Evolutionary conservation across 2,113 vertebrate species (phyloP).

Genomic region (Gymnocephalus cernua): DNA sequence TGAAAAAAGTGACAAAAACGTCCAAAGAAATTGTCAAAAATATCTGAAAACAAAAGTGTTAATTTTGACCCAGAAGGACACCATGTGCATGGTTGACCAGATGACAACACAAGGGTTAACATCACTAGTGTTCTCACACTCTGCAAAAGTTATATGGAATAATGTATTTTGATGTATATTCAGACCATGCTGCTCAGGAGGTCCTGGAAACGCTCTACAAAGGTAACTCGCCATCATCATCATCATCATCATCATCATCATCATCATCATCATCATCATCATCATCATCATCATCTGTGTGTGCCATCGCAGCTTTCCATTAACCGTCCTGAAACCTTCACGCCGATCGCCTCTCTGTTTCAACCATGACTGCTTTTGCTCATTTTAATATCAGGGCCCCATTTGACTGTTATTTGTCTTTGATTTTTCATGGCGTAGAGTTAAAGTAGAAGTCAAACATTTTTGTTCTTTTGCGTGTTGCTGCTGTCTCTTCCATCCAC

Average conservation of each 20-base stretch:
- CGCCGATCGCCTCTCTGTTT: not conserved
- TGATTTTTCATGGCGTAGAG: not conserved
- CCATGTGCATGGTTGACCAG: no score
- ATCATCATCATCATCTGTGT: not conserved
- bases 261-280: not conserved
- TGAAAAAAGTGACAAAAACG: no score
- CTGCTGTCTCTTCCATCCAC: not conserved
- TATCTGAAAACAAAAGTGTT: no score
- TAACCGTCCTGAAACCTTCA: not conserved
- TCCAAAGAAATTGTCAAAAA: no score
- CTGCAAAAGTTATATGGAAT: conserved; percentile 61
- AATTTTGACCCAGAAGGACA: no score
- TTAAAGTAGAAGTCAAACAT: not conserved
- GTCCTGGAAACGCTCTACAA: conserved; percentile 95
- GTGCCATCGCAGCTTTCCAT: conserved; percentile 4
- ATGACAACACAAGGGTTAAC: no score
- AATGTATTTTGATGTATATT: conserved; percentile 86
- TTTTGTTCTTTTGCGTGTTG: not conserved
- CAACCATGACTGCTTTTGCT: not conserved
- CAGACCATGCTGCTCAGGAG: conserved; percentile 95
- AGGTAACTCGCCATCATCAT: conserved; percentile 85
- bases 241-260: not conserved
- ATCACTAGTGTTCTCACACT: no score
- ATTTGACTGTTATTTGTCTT: not conserved
- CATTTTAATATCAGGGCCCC: not conserved